These are phyloP conservation scores for Gallinago nigripennis DNA, from an alignment of 2,797 vertebrate genomes.

Conservation along the genomic window DNA sequence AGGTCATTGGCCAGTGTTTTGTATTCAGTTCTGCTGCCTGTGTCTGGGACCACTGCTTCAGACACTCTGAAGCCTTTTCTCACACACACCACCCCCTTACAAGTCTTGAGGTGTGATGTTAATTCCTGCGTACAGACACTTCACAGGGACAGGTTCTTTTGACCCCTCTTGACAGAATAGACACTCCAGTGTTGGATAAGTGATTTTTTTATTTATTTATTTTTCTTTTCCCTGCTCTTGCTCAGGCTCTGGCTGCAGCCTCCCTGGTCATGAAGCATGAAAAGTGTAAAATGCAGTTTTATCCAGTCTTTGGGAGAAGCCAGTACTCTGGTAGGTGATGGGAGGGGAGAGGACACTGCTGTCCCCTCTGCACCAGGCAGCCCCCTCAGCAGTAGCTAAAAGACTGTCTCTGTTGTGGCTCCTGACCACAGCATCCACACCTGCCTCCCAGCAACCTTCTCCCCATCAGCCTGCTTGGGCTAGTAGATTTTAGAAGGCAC, in stretches of 20 bases:
- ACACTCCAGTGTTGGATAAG: neutral
- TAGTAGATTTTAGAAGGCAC: neutral
- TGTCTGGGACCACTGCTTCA: neutral
- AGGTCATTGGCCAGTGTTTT: neutral
- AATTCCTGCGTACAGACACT: neutral
- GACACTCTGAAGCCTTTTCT: neutral
- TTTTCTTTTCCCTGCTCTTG: neutral
- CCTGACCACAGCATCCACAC: neutral
- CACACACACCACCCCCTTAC: neutral
- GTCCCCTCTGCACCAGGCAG: neutral
- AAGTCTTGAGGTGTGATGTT: neutral
- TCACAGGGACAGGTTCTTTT: neutral
- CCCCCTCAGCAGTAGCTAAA: neutral
- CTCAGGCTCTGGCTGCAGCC: neutral
- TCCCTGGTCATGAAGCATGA: neutral
- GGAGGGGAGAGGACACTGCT: neutral
- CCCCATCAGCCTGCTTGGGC: neutral
- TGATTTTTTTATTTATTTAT: too few species aligned
- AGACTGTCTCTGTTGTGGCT: neutral
- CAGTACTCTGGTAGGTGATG: neutral
- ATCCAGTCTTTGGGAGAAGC: neutral
- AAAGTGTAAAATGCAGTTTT: neutral
- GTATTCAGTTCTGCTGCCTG: neutral
- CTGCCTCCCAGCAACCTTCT: neutral
- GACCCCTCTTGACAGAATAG: neutral